phyloP scores from a whole-genome alignment of 2,888 invertebrate species.

The Sericinus montela region DNA sequence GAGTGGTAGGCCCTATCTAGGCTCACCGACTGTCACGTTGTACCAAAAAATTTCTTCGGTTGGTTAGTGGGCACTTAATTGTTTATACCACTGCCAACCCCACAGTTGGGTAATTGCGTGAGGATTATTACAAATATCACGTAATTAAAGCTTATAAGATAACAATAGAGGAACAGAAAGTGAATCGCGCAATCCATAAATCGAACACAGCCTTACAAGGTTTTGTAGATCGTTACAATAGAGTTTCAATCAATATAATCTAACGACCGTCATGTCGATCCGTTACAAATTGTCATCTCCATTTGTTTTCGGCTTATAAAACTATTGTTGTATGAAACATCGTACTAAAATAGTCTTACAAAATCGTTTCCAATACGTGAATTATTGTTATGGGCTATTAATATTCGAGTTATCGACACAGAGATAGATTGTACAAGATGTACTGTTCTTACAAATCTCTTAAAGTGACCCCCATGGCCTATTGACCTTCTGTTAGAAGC shows the following conservation, averaged over 20 bases:
- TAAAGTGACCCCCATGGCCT: too few species aligned
- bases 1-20: too few species aligned
- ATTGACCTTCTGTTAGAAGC: too few species aligned
- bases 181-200: constrained; percentile 7
- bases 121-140: too few species aligned
- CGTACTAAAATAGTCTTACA: not conserved
- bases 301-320: constrained; percentile 3
- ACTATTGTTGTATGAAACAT: not conserved
- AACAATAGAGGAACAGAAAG: not conserved
- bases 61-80: too few species aligned
- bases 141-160: constrained; percentile 3
- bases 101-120: too few species aligned
- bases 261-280: not conserved
- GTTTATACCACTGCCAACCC: too few species aligned
- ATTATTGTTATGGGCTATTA: not conserved
- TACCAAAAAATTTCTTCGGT: too few species aligned
- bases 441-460: too few species aligned
- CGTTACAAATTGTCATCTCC: constrained; percentile 6
- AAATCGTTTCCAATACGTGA: not conserved
- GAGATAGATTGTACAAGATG: too few species aligned
- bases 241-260: constrained; percentile 3
- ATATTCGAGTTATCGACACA: too few species aligned
- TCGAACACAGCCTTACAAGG: not conserved
- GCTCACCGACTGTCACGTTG: too few species aligned
- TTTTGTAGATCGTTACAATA: constrained; percentile 1